These are phyloP conservation scores for Lamellibrachia columna DNA, from an alignment of 2,888 invertebrate species.

Conservation along the genomic window DNA sequence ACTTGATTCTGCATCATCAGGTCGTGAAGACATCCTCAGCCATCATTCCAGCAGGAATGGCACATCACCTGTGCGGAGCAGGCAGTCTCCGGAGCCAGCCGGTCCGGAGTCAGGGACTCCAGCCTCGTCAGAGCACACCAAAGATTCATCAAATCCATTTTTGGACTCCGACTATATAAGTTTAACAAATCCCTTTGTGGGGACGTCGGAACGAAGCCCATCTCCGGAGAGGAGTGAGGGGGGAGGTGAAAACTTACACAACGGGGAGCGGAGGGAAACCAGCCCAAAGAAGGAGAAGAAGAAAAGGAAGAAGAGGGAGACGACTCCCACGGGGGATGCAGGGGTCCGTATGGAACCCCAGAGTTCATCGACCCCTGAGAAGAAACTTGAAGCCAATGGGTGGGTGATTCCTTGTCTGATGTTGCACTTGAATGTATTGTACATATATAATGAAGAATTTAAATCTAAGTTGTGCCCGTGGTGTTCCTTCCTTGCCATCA, in stretches of 20 bases:
- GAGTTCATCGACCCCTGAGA: not conserved
- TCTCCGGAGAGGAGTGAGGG: not conserved
- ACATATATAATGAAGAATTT: not conserved
- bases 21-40: not conserved
- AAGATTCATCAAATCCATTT: not conserved
- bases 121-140: not conserved
- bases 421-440: not conserved
- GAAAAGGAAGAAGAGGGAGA: not conserved
- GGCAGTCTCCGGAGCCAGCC: not conserved
- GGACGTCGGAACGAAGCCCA: not conserved
- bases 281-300: not conserved
- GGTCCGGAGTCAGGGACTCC: not conserved
- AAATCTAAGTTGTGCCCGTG: not conserved
- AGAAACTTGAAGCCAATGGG: not conserved
- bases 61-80: not conserved
- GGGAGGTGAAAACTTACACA: not conserved
- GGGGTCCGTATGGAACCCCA: not conserved
- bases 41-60: constrained; percentile 5
- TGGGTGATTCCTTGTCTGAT: not conserved
- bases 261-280: constrained; percentile 21
- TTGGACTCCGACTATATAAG: not conserved
- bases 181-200: not conserved
- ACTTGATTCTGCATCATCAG: not conserved
- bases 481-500: not conserved
- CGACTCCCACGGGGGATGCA: not conserved